These are phyloP conservation scores for Calliopum simillimum DNA, from an alignment of 2,888 invertebrate genomes.

Conservation along the genomic window DNA sequence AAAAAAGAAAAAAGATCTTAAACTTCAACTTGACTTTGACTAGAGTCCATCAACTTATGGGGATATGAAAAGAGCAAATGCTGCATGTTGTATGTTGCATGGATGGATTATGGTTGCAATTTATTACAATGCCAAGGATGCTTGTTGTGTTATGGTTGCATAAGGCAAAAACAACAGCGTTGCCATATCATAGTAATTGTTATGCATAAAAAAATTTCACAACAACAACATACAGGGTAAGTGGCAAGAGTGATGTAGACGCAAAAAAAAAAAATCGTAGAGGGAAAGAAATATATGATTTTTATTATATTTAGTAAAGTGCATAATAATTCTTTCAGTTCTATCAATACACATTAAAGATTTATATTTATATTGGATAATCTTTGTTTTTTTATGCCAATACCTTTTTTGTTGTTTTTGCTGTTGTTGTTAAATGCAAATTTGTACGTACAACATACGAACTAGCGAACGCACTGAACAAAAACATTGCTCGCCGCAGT, in stretches of 20 bases:
- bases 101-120: conserved; percentile 5
- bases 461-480: conserved; percentile 18
- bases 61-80: too few species aligned
- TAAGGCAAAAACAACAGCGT: neutral
- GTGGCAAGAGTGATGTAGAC: neutral
- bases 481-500: neutral
- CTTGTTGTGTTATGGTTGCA: neutral
- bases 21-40: conserved; percentile 27
- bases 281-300: conserved; percentile 50
- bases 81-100: too few species aligned
- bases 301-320: conserved; percentile 60
- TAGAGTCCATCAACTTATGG: conserved; percentile 23
- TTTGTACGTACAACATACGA: conserved; percentile 47
- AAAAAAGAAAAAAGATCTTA: conserved; percentile 43
- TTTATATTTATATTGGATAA: conserved; percentile 41
- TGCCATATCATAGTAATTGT: neutral
- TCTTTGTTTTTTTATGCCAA: conserved; percentile 43
- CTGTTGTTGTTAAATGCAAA: conserved; percentile 54
- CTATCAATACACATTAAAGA: neutral
- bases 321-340: conserved; percentile 60
- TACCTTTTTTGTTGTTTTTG: conserved; percentile 14
- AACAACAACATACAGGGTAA: conserved; percentile 7
- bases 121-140: conserved; percentile 15
- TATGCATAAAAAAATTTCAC: neutral
- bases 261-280: neutral